Conservation (phyloP, 2,888 invertebrate species). For the Scaptodrosophila latifasciaeformis region DNA sequence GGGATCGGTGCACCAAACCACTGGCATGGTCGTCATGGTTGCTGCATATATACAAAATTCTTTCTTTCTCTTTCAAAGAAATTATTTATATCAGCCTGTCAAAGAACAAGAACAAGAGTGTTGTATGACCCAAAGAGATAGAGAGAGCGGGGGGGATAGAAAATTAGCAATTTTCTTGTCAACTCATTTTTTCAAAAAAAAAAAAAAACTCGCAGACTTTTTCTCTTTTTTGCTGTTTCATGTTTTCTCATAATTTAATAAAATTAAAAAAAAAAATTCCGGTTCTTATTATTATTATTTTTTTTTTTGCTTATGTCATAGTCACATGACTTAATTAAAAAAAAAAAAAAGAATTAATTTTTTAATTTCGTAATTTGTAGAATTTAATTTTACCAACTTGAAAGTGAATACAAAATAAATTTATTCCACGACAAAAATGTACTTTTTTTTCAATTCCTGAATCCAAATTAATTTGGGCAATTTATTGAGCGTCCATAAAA, state of each 20-base stretch:
- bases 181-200: too few relatives aligned
- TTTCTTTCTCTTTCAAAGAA: too few relatives aligned
- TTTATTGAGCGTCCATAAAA: too few relatives aligned
- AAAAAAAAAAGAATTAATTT: too few relatives aligned
- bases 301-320: slow-evolving; percentile 4
- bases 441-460: too few relatives aligned
- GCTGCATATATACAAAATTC: too few relatives aligned
- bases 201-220: background rate
- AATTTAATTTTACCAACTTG: too few relatives aligned
- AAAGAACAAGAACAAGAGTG: slow-evolving; percentile 22
- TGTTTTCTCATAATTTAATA: background rate
- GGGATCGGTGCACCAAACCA: slow-evolving; percentile 75
- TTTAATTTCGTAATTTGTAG: too few relatives aligned
- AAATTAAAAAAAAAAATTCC: slow-evolving; percentile 6
- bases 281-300: slow-evolving; percentile 25
- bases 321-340: too few relatives aligned
- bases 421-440: too few relatives aligned
- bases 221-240: slow-evolving; percentile 7
- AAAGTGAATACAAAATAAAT: too few relatives aligned
- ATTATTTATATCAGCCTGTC: slow-evolving; percentile 20
- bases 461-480: too few relatives aligned
- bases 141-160: background rate
- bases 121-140: background rate
- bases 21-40: slow-evolving; percentile 75
- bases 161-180: background rate